Evolutionary conservation across 2,797 vertebrate genomes (phyloP), one percentile per base, ranked within the genome.

Genomic region (Melanotaenia nigrans): DNA sequence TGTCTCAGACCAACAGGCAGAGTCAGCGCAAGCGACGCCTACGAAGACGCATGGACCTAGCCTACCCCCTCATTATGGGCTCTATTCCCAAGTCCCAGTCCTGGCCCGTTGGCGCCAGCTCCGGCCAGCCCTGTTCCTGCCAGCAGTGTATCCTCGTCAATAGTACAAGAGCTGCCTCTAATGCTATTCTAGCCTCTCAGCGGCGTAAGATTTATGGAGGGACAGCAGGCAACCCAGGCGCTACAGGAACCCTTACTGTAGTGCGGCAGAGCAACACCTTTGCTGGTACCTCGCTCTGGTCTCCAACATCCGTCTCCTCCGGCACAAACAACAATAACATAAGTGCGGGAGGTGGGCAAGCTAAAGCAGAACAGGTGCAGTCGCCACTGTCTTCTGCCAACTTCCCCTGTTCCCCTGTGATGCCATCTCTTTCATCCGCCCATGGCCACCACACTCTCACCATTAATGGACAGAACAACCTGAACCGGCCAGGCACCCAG

Each of bases 31-130:
- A 96, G 65, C 93, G 97, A 1, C 95, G 97, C 4, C 94, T 98
- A 36, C 95, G 97, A 13, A 92, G 97, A 5, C 96, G 97, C 81
- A 97, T 99, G 96, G 97, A 99, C 92, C 92, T 98, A 51, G 97
- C 97, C 2, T 98, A 97, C 73, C 97, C 97, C 0, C 96, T 99
- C 68, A 97, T 96, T 75, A 97, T 97, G 78, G 97, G 97, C 79
- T 96, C 97, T 87, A 97, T 99, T 90, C 97, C 97, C 77, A 98
- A 98, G 76, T 98, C 97, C 0, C 97, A 98, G 89, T 99, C 97
- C 0, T 99, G 97, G 97, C 97, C 97, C 0, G 96, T 99, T 83
- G 97, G 97, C 0, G 86, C 95, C 85, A 96, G 92, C 85, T 96
- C 96, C 0, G 97, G 97, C 25, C 96, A 95, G 18, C 96, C 96